Base-by-base conservation (phyloP, 2,888 invertebrate species). In the Aradus depressus region DNA sequence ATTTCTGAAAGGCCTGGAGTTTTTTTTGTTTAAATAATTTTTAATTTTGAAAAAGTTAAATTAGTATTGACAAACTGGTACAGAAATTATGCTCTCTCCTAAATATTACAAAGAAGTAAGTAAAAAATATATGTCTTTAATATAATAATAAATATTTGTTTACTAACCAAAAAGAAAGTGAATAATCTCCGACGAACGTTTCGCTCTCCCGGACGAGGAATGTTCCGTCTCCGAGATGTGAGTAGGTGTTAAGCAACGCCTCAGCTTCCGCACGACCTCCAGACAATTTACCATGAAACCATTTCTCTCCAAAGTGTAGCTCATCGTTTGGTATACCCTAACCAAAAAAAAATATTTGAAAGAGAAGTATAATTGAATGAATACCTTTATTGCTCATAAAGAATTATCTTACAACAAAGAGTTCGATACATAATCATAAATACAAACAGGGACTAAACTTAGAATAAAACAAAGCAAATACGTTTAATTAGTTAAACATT, bases 161-260 rank as follows among this genome's bases (percentile, higher is more conserved):
- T 12, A 60, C 66, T 64, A 62, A 73, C 92, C 89, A 90, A 70
- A 96, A 95, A 0, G 93, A 95, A 22, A 96, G 71, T 56, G 92
- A 91, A 65, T 92, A 95, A 67, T 95, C 95, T 0, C 95, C 95
- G 1, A 93, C 89, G 69, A 95, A 95, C 0, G 93, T 95, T 22
- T 91, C 91, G 65, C 93, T 92, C 61, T 91, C 89, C 25, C 95
- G 74, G 1, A 96, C 95, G 23, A 93, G 73, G 66, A 93, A 93
- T 0, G 91, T 90, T 0, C 92, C 93, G 65, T 92, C 90, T 0
- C 91, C 91, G 3, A 91, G 72, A 65, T 84, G 76, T 0, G 88
- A 76, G 65, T 90, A 88, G 4, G 77, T 75, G 50, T 77, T 74
- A 8, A 93, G 68, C 26, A 89, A 63, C 58, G 73, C 72, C 58